Conservation (phyloP, 2,797 vertebrate species). For the Lutjanus campechanus region DNA sequence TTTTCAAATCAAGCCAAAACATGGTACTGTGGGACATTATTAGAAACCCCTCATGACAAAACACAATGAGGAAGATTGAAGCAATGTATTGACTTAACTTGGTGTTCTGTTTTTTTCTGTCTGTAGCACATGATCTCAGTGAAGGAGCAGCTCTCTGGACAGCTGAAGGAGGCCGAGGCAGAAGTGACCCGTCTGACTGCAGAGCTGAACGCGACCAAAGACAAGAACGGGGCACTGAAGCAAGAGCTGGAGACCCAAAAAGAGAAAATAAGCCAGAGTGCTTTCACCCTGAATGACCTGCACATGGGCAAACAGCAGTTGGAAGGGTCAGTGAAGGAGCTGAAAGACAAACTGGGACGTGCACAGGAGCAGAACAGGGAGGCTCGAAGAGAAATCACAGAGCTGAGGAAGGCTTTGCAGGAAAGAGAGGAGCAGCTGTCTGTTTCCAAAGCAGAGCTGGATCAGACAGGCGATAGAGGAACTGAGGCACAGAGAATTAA, state of each 20-base stretch:
- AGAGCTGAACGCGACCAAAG: conserved; percentile 84
- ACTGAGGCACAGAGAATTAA: conserved; percentile 51
- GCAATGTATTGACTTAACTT: not conserved
- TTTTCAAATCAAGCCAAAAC: too few relatives aligned
- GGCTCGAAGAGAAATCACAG: conserved; percentile 81
- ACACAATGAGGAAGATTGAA: fast-evolving
- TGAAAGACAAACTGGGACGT: conserved; percentile 87
- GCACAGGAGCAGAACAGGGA: conserved; percentile 83
- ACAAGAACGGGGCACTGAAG: conserved; percentile 84
- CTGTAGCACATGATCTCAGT: conserved; percentile 92
- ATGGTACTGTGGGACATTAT: too few relatives aligned
- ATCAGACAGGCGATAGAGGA: conserved; percentile 63
- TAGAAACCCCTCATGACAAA: not conserved
- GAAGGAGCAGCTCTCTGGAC: conserved; percentile 91
- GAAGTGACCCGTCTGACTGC: conserved; percentile 80
- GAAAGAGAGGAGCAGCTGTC: conserved; percentile 86
- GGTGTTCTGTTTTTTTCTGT: conserved; percentile 20
- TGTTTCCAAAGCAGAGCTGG: conserved; percentile 75
- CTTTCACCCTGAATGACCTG: conserved; percentile 89
- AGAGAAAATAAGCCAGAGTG: conserved; percentile 89
- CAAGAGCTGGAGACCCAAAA: conserved; percentile 87
- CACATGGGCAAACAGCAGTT: conserved; percentile 90
- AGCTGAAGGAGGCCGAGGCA: conserved; percentile 86
- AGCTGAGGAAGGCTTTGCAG: conserved; percentile 85
- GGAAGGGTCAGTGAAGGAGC: conserved; percentile 85